Percentiles rank a stretch among this genome's conserved stretches.
phyloP scores from a whole-genome alignment of 2,113 vertebrate species.

The Notiomystis cincta region DNA sequence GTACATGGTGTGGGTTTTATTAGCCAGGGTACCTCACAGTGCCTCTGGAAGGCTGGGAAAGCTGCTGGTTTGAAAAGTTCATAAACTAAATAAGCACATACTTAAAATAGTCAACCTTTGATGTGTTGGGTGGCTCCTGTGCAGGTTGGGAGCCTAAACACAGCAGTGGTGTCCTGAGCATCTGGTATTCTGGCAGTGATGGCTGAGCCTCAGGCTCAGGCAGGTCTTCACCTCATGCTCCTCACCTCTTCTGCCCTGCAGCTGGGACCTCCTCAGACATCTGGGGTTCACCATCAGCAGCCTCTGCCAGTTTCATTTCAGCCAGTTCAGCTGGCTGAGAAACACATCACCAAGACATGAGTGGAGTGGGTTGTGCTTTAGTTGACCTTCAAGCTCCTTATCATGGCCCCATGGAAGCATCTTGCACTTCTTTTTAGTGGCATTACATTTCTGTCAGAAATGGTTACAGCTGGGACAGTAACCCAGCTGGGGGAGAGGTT shows the following conservation, averaged over 20 bases:
- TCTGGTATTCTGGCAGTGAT: background rate
- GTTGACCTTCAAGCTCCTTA: background rate
- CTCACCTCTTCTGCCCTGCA: background rate
- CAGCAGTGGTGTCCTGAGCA: background rate
- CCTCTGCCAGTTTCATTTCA: background rate
- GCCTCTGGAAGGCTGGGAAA: background rate
- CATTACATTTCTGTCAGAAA: background rate
- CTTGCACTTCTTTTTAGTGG: background rate
- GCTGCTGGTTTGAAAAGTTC: background rate
- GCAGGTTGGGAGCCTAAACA: background rate
- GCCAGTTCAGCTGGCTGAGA: background rate
- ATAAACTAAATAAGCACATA: background rate
- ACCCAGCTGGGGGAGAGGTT: background rate
- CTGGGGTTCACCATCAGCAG: background rate
- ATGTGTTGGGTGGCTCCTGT: background rate
- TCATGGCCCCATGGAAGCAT: background rate
- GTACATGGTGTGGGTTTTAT: background rate
- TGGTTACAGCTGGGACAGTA: background rate
- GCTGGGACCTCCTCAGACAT: accelerated
- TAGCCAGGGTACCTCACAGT: background rate
- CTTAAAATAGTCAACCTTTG: background rate
- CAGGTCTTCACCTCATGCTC: background rate
- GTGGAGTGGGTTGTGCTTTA: background rate
- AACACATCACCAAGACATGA: background rate
- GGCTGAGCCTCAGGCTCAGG: background rate